Conservation (phyloP, 2,888 invertebrate species). For the Julus scanicus region DNA sequence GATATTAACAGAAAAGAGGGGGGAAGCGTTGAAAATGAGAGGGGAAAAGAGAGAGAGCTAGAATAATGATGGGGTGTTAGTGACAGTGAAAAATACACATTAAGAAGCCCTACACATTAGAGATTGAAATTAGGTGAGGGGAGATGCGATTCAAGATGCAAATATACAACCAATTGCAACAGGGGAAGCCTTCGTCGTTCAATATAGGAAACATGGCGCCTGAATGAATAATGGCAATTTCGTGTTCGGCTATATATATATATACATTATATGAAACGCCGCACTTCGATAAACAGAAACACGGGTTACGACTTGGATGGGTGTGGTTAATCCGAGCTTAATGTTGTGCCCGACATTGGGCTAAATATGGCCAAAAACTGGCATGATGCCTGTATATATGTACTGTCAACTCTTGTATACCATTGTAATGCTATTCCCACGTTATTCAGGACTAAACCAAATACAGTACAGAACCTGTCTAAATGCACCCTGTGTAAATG, state of each 20-base stretch:
- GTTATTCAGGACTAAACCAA: too few species aligned
- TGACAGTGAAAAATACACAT: slow-evolving; percentile 33
- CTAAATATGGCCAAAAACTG: too few species aligned
- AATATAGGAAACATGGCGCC: background rate
- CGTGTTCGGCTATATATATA: background rate
- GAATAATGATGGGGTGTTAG: slow-evolving; percentile 33
- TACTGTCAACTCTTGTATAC: too few species aligned
- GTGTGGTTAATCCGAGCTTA: too few species aligned
- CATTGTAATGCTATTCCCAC: too few species aligned
- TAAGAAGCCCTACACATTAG: slow-evolving; percentile 13
- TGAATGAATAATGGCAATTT: background rate
- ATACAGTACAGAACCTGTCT: too few species aligned
- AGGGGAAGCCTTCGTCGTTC: background rate
- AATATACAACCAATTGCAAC: background rate
- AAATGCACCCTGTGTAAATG: too few species aligned
- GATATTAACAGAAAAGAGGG: background rate
- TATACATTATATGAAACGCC: background rate
- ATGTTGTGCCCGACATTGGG: too few species aligned
- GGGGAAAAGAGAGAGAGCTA: background rate
- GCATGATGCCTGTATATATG: too few species aligned
- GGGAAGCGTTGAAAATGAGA: background rate
- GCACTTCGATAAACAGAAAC: background rate
- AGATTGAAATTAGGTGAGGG: background rate
- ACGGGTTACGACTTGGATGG: too few species aligned
- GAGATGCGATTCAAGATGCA: background rate